A percentile compares a stretch with the other conserved stretches of the same genome.
Evolutionary conservation across 2,113 vertebrate genomes (phyloP).

Genomic region (Oceanites oceanicus): DNA sequence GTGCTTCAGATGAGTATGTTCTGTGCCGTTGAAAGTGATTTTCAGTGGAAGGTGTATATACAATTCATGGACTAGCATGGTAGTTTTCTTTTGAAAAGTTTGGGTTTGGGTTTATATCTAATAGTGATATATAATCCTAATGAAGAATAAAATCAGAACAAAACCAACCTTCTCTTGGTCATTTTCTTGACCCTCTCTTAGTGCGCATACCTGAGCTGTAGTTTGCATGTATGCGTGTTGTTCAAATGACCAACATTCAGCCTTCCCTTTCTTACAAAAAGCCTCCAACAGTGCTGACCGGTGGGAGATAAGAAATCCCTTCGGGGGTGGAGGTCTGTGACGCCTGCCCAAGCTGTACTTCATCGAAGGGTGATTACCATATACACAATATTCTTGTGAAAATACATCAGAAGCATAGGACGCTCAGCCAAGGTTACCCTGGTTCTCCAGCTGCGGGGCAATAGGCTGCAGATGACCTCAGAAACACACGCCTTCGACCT

Average conservation of each 20-base stretch:
- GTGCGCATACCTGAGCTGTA: background rate
- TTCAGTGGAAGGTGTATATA: background rate
- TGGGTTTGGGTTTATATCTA: background rate
- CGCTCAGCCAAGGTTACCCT: background rate
- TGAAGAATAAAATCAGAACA: background rate
- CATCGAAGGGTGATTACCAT: background rate
- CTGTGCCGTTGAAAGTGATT: background rate
- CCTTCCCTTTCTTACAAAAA: background rate
- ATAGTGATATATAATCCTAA: background rate
- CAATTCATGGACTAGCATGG: background rate
- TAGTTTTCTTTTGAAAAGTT: background rate
- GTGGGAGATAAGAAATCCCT: background rate
- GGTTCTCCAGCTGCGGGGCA: background rate
- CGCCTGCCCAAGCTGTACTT: background rate
- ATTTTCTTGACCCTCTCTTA: background rate
- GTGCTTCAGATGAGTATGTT: background rate
- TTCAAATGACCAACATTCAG: background rate
- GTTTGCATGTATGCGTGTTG: background rate
- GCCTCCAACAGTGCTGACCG: background rate
- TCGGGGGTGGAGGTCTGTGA: background rate
- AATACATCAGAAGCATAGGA: background rate
- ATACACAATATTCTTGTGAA: background rate
- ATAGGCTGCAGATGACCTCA: background rate
- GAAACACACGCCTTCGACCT: background rate
- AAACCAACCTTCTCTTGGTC: background rate